phyloP scores from a whole-genome alignment of 2,797 vertebrate genomes.

The Carduelis carduelis region DNA sequence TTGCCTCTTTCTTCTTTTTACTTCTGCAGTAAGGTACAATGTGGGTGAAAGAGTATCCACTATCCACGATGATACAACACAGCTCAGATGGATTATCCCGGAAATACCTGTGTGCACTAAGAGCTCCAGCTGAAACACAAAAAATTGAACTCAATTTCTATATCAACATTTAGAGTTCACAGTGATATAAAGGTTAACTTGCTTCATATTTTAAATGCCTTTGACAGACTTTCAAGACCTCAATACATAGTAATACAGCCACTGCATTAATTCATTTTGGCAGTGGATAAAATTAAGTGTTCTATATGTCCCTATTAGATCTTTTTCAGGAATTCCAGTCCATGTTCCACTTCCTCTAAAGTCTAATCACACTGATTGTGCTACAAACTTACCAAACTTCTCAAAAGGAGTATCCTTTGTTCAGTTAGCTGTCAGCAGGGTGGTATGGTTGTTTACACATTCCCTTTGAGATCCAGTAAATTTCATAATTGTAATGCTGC shows the following conservation, averaged over 20 bases:
- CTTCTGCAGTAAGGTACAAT: slow-evolving; percentile 92
- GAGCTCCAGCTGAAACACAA: slow-evolving; percentile 84
- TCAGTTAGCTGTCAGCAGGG: neutral
- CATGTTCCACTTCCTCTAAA: neutral
- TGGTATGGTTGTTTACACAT: neutral
- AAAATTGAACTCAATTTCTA: neutral
- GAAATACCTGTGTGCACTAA: slow-evolving; percentile 92
- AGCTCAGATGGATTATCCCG: slow-evolving; percentile 86
- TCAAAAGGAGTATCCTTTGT: neutral
- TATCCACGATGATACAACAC: slow-evolving; percentile 94
- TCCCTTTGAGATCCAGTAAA: neutral
- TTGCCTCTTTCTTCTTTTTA: slow-evolving; percentile 94
- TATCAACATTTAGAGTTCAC: neutral
- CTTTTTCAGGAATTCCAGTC: neutral
- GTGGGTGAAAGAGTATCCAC: slow-evolving; percentile 96
- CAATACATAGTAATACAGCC: neutral
- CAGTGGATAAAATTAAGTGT: neutral
- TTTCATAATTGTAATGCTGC: neutral
- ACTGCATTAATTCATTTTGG: neutral
- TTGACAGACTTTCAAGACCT: neutral
- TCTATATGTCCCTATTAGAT: neutral
- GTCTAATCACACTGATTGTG: neutral
- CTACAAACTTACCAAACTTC: neutral
- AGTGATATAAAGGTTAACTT: neutral
- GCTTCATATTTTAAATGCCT: neutral